phyloP scores from a whole-genome alignment of 2,888 invertebrate species.

The Furcula furcula region DNA sequence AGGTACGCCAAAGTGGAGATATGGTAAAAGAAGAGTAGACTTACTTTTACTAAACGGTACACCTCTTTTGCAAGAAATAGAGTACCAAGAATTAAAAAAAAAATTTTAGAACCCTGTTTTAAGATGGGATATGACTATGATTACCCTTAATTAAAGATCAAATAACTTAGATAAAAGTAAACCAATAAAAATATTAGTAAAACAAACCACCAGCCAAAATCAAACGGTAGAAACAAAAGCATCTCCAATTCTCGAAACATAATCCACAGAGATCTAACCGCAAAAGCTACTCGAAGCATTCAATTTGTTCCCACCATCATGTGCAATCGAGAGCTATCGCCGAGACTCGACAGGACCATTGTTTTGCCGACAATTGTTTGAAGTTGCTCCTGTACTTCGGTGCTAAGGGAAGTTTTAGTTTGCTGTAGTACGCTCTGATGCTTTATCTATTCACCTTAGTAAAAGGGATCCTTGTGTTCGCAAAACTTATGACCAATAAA shows the following conservation, averaged over 20 bases:
- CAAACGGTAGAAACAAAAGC: too few species aligned
- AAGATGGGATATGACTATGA: too few species aligned
- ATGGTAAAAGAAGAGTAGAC: too few species aligned
- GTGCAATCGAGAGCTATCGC: constrained; percentile 30
- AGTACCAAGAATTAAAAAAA: too few species aligned
- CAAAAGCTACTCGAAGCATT: constrained; percentile 20
- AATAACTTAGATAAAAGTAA: too few species aligned
- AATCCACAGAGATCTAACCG: constrained; percentile 7
- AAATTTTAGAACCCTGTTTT: too few species aligned
- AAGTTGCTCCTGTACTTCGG: constrained; percentile 16
- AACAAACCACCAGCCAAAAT: too few species aligned
- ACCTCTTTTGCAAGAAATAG: too few species aligned
- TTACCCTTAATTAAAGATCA: too few species aligned
- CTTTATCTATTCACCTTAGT: constrained; percentile 9
- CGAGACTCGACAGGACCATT: constrained; percentile 20
- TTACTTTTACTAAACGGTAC: too few species aligned
- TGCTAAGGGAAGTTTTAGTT: constrained; percentile 24
- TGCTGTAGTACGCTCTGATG: constrained; percentile 11
- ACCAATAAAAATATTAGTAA: too few species aligned
- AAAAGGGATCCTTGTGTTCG: background rate
- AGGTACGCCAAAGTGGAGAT: too few species aligned
- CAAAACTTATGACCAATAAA: background rate
- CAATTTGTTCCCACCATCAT: constrained; percentile 26
- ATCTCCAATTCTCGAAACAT: constrained; percentile 4
- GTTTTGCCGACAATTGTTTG: constrained; percentile 21